phyloP scores from a whole-genome alignment of 1,140 invertebrate genomes.

The Potamilus streckersoni region DNA sequence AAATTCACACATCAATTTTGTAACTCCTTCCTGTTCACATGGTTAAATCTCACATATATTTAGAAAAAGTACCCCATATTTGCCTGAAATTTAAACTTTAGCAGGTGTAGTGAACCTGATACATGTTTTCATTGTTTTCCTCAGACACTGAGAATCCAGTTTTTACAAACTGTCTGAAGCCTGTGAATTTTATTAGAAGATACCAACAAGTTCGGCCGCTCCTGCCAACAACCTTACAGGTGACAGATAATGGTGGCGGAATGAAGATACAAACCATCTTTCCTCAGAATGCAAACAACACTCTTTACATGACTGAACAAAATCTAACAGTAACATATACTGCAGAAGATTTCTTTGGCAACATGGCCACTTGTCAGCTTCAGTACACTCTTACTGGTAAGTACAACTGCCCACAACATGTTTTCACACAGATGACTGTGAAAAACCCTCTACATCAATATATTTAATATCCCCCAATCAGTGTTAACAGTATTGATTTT shows the following conservation, averaged over 20 bases:
- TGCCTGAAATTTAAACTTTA: not conserved
- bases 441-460: no score
- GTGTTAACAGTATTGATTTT: no score
- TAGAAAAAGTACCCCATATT: not conserved
- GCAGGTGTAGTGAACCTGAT: not conserved
- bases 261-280: constrained; percentile 22
- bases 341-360: constrained; percentile 33
- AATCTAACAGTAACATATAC: constrained; percentile 34
- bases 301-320: constrained; percentile 1
- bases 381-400: constrained; percentile 17
- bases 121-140: not conserved
- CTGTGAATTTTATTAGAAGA: not conserved
- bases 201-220: constrained; percentile 18
- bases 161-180: constrained; percentile 2
- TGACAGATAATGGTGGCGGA: constrained; percentile 36
- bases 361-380: constrained; percentile 28
- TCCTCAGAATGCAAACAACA: constrained; percentile 28
- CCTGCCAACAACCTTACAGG: constrained; percentile 7
- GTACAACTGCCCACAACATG: not conserved
- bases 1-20: no score
- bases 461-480: no score
- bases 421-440: no score
- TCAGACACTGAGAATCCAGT: constrained; percentile 17
- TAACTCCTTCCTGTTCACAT: no score
- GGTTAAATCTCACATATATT: not conserved